phyloP scores from a whole-genome alignment of 2,113 vertebrate species.

The Todiramphus saurophagus region DNA sequence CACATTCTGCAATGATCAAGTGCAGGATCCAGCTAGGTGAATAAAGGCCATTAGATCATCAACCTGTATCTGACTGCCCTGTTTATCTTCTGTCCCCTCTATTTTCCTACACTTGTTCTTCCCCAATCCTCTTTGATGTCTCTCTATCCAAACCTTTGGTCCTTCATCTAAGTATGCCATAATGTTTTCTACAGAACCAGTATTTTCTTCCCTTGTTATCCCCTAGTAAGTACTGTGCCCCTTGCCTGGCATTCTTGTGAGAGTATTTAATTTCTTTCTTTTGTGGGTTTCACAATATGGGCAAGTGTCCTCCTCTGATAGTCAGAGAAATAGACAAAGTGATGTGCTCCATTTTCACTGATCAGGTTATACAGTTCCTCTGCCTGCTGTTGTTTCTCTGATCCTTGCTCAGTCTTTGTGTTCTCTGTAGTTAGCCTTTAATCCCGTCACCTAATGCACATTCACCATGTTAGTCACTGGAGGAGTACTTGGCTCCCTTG shows the following conservation, averaged over 20 bases:
- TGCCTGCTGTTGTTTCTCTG: background rate
- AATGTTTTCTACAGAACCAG: background rate
- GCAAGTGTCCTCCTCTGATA: background rate
- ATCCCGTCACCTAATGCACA: background rate
- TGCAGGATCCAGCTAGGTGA: background rate
- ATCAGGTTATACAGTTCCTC: background rate
- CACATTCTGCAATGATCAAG: background rate
- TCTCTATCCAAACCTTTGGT: background rate
- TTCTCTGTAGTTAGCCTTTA: background rate
- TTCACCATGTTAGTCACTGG: background rate
- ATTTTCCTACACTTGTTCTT: background rate
- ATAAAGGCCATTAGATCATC: background rate
- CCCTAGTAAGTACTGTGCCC: background rate
- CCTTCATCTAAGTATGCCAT: background rate
- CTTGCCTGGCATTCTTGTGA: background rate
- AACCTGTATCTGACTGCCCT: background rate
- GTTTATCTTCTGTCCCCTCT: background rate
- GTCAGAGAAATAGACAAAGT: background rate
- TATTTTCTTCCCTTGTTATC: background rate
- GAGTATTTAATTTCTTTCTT: background rate
- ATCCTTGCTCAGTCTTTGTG: background rate
- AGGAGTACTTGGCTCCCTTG: background rate
- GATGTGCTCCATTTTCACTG: background rate
- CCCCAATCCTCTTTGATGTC: background rate
- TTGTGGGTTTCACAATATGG: background rate